Evolutionary conservation across 2,797 vertebrate genomes (phyloP).

Genomic region (Gymnocypris eckloni): DNA sequence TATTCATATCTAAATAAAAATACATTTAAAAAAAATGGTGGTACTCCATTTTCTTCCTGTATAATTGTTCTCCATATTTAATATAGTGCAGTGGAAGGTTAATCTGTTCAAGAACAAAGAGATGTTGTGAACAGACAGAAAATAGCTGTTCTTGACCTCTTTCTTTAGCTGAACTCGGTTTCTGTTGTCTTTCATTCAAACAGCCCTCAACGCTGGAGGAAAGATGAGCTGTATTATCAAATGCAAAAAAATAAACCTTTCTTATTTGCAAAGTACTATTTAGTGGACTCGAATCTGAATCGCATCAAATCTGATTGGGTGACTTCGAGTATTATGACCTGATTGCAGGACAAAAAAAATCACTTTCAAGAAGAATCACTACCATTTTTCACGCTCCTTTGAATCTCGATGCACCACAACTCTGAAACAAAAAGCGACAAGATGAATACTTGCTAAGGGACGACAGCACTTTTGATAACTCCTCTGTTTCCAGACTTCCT

Average conservation of each 20-base stretch:
- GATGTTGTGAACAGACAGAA: neutral
- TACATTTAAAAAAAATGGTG: neutral
- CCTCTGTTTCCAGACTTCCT: conserved; percentile 43
- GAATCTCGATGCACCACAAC: neutral
- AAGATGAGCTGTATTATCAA: conserved; percentile 23
- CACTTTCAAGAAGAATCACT: neutral
- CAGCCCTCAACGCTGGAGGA: neutral
- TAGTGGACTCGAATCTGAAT: neutral
- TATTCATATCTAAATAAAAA: neutral
- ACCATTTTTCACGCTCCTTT: conserved; percentile 5
- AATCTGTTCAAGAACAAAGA: conserved; percentile 42
- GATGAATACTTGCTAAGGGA: conserved; percentile 13
- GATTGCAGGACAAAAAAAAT: conserved; percentile 15
- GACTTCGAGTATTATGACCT: neutral
- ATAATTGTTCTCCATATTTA: conserved; percentile 24
- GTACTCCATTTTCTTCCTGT: neutral
- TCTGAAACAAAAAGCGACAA: conserved; percentile 27
- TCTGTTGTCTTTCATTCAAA: conserved; percentile 24
- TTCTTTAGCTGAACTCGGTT: conserved; percentile 4
- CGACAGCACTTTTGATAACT: conserved; percentile 42
- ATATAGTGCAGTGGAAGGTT: conserved; percentile 24
- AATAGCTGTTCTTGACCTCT: conserved; percentile 38
- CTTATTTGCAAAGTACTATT: neutral
- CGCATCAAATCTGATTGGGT: neutral
- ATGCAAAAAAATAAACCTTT: neutral